A percentile compares a stretch with the other conserved stretches of the same genome.
phyloP scores from a whole-genome alignment of 2,888 invertebrate genomes.

The Himalopsyche japonica region DNA sequence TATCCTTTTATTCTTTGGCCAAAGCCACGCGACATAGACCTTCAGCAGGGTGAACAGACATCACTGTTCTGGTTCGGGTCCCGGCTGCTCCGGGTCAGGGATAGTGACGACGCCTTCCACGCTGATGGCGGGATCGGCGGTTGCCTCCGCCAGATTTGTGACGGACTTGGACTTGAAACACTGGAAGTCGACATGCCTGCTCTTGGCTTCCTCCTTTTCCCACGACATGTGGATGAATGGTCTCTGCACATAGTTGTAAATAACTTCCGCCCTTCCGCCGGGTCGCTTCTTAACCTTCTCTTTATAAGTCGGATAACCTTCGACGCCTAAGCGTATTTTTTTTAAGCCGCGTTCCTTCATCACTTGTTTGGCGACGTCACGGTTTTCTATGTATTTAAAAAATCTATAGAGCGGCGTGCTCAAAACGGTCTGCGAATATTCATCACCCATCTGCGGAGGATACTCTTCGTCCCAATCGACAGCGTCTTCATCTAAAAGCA shows the following conservation, averaged over 20 bases:
- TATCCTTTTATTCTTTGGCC: not conserved
- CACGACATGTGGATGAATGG: slow-evolving; percentile 99
- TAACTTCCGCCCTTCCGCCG: slow-evolving; percentile 94
- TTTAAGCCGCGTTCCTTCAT: slow-evolving; percentile 98
- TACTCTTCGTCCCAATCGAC: slow-evolving; percentile 99
- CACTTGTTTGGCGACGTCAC: slow-evolving; percentile 98
- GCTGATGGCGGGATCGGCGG: slow-evolving; percentile 83
- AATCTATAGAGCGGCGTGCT: slow-evolving; percentile 96
- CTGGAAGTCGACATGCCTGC: slow-evolving; percentile 98
- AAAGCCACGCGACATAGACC: slow-evolving; percentile 11
- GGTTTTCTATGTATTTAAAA: slow-evolving; percentile 99
- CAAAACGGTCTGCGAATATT: slow-evolving; percentile 95
- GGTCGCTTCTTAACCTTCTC: slow-evolving; percentile 96
- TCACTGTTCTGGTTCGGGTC: slow-evolving; percentile 44
- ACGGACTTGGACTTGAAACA: slow-evolving; percentile 98
- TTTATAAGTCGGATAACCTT: slow-evolving; percentile 99
- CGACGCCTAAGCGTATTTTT: slow-evolving; percentile 97
- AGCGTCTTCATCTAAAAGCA: slow-evolving; percentile 92
- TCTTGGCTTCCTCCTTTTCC: slow-evolving; percentile 99
- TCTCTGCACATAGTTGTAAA: slow-evolving; percentile 99
- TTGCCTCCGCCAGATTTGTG: slow-evolving; percentile 93
- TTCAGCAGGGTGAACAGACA: slow-evolving; percentile 34
- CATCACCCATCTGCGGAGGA: slow-evolving; percentile 99
- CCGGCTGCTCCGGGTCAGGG: not conserved
- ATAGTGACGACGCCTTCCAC: slow-evolving; percentile 53